Evolutionary conservation across 37 sponge, comb jelly and placozoan species (phyloP).

Genomic region (Hexactinellida sp.): DNA sequence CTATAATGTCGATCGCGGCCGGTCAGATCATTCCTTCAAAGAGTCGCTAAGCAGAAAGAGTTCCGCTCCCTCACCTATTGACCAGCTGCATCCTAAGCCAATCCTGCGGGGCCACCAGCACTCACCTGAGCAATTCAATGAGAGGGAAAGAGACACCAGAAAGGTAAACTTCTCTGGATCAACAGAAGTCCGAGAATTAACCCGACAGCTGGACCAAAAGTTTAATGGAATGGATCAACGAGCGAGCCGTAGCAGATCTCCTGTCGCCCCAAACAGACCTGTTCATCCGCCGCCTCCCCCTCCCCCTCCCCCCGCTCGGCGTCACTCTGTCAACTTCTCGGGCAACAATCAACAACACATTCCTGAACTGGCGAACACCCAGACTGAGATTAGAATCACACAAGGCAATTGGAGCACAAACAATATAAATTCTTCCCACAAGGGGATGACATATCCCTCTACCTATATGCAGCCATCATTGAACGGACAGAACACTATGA

Average conservation of each 20-base stretch:
- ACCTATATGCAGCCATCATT: neutral
- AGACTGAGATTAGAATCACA: neutral
- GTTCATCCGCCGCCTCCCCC: neutral
- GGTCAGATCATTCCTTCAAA: neutral
- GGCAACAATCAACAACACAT: neutral
- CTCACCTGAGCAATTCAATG: neutral
- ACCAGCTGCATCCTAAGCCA: neutral
- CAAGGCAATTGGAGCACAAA: neutral
- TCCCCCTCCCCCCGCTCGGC: neutral
- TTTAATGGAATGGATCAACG: neutral
- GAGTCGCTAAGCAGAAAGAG: neutral
- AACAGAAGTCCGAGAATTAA: neutral
- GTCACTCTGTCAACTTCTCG: neutral
- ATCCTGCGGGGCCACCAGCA: neutral
- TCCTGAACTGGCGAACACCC: neutral
- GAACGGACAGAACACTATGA: neutral
- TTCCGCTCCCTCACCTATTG: neutral
- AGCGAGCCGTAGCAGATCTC: neutral
- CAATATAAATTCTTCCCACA: neutral
- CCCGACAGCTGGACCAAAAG: neutral
- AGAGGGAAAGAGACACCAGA: neutral
- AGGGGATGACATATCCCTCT: neutral
- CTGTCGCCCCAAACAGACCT: neutral
- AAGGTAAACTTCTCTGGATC: conserved; percentile 1
- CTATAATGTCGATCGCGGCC: neutral